These are phyloP conservation scores for Phoxinus phoxinus DNA, from an alignment of 2,113 vertebrate species.

Conservation along the genomic window DNA sequence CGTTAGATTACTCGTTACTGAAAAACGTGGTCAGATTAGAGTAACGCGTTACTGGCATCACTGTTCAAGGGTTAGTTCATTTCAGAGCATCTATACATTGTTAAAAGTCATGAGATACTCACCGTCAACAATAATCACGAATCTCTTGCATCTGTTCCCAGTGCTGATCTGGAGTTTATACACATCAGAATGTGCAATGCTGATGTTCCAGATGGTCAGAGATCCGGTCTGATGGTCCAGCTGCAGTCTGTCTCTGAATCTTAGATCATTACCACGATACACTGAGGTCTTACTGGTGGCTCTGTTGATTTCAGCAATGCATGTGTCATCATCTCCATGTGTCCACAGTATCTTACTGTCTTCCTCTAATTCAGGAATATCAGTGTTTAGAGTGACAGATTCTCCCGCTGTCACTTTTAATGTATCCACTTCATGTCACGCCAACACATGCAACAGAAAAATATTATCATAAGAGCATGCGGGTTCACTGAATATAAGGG, in stretches of 20 bases:
- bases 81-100: neutral
- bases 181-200: neutral
- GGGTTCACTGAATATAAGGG: neutral
- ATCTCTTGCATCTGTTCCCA: neutral
- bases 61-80: neutral
- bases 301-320: neutral
- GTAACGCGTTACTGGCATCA: too few species aligned
- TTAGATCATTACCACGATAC: neutral
- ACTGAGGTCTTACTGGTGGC: neutral
- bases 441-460: neutral
- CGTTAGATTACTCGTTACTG: too few species aligned
- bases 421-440: too few species aligned
- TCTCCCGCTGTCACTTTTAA: neutral
- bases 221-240: neutral
- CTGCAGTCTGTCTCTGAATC: neutral
- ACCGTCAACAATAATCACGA: neutral
- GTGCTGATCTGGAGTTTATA: neutral
- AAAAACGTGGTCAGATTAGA: too few species aligned
- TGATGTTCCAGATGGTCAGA: conserved; percentile 2
- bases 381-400: neutral
- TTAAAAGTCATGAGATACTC: neutral
- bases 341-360: neutral
- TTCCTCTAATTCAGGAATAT: neutral
- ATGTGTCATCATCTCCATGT: neutral
- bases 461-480: neutral